Evolutionary conservation across 2,797 vertebrate species (phyloP).

Genomic region (Mormyrops attenuatus): DNA sequence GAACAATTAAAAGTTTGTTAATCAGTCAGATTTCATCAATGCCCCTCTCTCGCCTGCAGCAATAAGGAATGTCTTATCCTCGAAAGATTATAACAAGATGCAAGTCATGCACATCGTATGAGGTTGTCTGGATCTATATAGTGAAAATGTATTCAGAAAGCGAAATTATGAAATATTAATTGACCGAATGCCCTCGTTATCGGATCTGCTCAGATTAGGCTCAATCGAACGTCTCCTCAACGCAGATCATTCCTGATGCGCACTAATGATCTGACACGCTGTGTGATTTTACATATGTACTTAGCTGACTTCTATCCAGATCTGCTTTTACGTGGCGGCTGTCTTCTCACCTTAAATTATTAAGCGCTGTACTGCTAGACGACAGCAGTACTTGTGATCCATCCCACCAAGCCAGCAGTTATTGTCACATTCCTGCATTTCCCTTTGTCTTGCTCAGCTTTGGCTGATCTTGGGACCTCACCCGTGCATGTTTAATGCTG

Average conservation of each 20-base stretch:
- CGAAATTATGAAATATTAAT: constrained; percentile 6
- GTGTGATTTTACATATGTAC: neutral
- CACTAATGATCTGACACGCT: neutral
- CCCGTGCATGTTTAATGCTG: neutral
- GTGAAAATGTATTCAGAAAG: neutral
- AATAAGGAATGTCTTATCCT: neutral
- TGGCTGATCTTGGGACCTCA: neutral
- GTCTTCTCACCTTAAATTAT: neutral
- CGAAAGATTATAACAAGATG: neutral
- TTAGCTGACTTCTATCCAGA: neutral
- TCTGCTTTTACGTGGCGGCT: neutral
- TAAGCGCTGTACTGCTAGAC: neutral
- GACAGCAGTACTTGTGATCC: neutral
- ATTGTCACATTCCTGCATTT: neutral
- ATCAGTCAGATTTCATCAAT: neutral
- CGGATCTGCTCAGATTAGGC: neutral
- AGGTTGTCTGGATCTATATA: constrained; percentile 2
- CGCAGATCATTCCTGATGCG: neutral
- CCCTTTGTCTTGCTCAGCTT: neutral
- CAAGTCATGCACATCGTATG: neutral
- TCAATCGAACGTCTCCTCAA: neutral
- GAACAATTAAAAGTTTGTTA: constrained; percentile 2
- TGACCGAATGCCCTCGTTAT: constrained; percentile 1
- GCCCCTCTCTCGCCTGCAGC: neutral
- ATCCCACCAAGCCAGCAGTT: neutral